Percentiles rank a stretch among this genome's conserved stretches.
These are phyloP conservation scores for Colostygia pectinataria DNA, from an alignment of 2,888 invertebrate species.

Conservation along the genomic window DNA sequence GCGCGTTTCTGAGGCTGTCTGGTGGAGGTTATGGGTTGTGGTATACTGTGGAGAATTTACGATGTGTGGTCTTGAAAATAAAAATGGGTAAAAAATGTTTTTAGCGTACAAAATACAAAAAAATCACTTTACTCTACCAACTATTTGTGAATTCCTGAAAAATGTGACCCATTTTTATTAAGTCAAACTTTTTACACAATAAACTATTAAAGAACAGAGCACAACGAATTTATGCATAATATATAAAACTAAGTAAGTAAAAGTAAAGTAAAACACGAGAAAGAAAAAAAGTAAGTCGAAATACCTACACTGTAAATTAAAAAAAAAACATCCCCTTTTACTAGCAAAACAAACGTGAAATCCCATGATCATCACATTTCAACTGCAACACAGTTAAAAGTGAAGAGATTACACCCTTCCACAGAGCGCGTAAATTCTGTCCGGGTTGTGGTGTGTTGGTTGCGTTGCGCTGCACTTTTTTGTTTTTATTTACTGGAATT, in stretches of 20 bases:
- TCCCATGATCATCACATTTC: constrained; percentile 26
- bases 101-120: too few species aligned
- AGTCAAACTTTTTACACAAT: too few species aligned
- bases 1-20: constrained; percentile 13
- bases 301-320: too few species aligned
- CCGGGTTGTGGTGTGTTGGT: constrained; percentile 6
- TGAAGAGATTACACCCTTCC: constrained; percentile 63
- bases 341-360: constrained; percentile 9
- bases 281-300: too few species aligned
- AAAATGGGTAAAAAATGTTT: background rate
- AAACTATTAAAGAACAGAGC: too few species aligned
- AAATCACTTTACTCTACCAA: too few species aligned
- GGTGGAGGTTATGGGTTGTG: constrained; percentile 14
- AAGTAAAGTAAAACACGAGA: too few species aligned
- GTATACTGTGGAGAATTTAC: constrained; percentile 7
- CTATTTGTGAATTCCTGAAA: too few species aligned
- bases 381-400: constrained; percentile 55
- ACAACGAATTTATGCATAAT: too few species aligned
- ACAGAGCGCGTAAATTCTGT: constrained; percentile 51
- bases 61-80: constrained; percentile 5
- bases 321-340: too few species aligned
- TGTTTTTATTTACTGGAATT: background rate
- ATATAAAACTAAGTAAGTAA: too few species aligned
- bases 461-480: constrained; percentile 5
- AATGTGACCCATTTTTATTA: too few species aligned